Percentiles rank a stretch among this genome's conserved stretches.
phyloP scores from a whole-genome alignment of 2,888 invertebrate genomes.

The Drosophila testacea region DNA sequence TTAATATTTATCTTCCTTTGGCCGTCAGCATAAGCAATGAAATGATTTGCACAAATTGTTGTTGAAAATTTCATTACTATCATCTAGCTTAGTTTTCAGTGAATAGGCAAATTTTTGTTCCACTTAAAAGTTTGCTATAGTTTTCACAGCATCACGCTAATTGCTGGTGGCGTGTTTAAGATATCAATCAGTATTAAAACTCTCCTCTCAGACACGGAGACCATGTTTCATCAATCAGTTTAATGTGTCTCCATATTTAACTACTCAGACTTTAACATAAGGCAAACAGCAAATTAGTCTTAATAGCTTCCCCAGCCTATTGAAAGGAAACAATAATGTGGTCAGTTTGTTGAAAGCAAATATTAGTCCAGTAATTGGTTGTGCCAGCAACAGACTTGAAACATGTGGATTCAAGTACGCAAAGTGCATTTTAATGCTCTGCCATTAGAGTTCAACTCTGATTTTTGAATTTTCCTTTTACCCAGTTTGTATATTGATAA shows the following conservation, averaged over 20 bases:
- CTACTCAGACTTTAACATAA: constrained; percentile 8
- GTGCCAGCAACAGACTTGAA: constrained; percentile 19
- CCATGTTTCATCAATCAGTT: constrained; percentile 45
- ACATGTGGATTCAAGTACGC: constrained; percentile 18
- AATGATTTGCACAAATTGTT: constrained; percentile 80
- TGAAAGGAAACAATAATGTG: constrained; percentile 48
- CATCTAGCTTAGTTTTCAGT: constrained; percentile 41
- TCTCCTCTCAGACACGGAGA: background rate
- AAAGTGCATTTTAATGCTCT: constrained; percentile 16
- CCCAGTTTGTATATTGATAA: constrained; percentile 7
- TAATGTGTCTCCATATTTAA: constrained; percentile 33
- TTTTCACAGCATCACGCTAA: constrained; percentile 16
- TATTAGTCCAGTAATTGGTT: constrained; percentile 70
- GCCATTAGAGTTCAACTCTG: constrained; percentile 8
- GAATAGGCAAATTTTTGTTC: constrained; percentile 31
- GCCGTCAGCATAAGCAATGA: constrained; percentile 62
- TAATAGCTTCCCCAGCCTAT: background rate
- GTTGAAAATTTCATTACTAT: constrained; percentile 73
- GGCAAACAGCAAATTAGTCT: constrained; percentile 7
- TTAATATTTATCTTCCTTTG: constrained; percentile 76
- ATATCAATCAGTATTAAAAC: constrained; percentile 20
- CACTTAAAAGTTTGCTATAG: constrained; percentile 18
- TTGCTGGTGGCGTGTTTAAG: constrained; percentile 7
- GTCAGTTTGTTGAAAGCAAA: constrained; percentile 51
- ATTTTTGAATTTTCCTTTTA: constrained; percentile 7